These are phyloP conservation scores for Calyptomena viridis DNA, from an alignment of 2,113 vertebrate species.

Conservation along the genomic window DNA sequence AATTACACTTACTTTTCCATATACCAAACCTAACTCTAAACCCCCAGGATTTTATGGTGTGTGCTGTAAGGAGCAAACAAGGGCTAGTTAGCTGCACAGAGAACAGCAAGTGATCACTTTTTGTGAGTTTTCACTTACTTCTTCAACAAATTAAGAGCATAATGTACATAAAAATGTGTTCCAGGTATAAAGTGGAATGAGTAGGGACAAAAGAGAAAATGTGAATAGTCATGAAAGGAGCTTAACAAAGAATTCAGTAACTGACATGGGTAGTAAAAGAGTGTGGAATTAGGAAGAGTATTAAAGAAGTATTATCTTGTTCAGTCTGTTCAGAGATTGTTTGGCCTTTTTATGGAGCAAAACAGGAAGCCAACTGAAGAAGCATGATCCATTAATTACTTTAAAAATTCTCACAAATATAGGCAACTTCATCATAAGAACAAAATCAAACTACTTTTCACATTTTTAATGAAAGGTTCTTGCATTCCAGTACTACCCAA, in stretches of 20 bases:
- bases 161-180: background rate
- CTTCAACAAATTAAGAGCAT: background rate
- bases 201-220: background rate
- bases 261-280: background rate
- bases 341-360: background rate
- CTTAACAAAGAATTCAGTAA: background rate
- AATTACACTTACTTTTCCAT: background rate
- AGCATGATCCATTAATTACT: background rate
- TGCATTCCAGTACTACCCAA: background rate
- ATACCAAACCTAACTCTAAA: background rate
- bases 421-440: background rate
- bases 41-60: background rate
- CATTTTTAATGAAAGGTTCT: background rate
- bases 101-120: background rate
- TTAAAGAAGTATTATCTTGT: background rate
- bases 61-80: background rate
- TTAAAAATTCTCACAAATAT: background rate
- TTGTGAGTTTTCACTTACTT: background rate
- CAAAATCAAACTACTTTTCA: background rate
- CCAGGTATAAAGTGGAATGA: background rate
- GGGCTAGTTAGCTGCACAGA: background rate
- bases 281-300: background rate
- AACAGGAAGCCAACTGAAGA: background rate
- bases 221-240: background rate
- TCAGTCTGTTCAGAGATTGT: background rate